These are phyloP conservation scores for Ptyas mucosa DNA, from an alignment of 2,113 vertebrate genomes.

Conservation along the genomic window DNA sequence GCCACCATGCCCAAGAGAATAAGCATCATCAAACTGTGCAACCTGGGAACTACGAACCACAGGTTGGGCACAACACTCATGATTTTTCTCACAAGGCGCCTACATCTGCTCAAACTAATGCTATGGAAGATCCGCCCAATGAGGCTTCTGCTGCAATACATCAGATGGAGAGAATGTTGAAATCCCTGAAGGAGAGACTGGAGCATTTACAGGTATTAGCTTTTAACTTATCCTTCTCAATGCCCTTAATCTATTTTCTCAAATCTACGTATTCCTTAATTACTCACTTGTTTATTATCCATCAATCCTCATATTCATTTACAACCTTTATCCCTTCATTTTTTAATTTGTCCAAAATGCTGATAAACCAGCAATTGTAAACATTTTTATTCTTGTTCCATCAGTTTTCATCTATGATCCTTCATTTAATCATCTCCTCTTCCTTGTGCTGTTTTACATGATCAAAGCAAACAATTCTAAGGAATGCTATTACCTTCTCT, in stretches of 20 bases:
- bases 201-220: constrained; percentile 74
- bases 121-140: constrained; percentile 53
- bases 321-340: background rate
- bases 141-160: constrained; percentile 54
- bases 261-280: background rate
- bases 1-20: constrained; percentile 38
- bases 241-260: background rate
- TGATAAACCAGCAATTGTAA: background rate
- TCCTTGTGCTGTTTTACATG: background rate
- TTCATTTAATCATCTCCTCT: background rate
- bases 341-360: background rate
- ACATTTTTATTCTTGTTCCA: background rate
- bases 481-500: background rate
- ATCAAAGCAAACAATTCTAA: background rate
- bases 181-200: constrained; percentile 76
- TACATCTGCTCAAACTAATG: constrained; percentile 64
- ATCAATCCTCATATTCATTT: background rate
- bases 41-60: constrained; percentile 52
- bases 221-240: background rate
- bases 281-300: background rate
- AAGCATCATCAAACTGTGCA: constrained; percentile 35
- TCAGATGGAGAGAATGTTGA: constrained; percentile 77
- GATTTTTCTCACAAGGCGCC: constrained; percentile 42
- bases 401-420: background rate
- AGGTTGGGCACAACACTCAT: background rate